Percentiles rank a stretch among this genome's conserved stretches.
phyloP scores from a whole-genome alignment of 2,113 vertebrate genomes.

The Aphelocoma coerulescens region DNA sequence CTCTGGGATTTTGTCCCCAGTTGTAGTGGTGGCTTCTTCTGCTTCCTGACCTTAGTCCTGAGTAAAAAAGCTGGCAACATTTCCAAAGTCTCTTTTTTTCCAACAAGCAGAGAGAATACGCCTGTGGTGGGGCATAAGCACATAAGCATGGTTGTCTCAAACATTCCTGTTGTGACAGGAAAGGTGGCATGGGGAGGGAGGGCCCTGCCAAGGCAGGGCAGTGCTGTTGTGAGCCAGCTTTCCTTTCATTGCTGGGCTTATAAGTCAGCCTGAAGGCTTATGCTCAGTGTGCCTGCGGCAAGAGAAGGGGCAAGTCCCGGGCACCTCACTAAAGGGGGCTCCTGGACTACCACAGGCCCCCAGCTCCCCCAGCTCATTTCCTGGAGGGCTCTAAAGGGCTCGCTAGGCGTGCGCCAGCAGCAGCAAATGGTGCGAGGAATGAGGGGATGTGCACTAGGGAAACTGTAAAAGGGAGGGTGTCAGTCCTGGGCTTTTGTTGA shows the following conservation, averaged over 20 bases:
- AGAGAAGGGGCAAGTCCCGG: background rate
- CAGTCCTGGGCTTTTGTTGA: fast-evolving
- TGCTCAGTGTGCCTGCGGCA: background rate
- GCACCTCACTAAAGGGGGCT: background rate
- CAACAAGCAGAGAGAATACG: background rate
- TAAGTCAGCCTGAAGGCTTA: background rate
- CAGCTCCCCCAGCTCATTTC: background rate
- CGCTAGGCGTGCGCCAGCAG: fast-evolving
- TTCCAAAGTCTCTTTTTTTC: background rate
- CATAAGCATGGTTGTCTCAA: background rate
- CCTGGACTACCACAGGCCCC: background rate
- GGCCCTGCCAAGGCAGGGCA: background rate
- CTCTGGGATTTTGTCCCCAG: background rate
- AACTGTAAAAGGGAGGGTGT: background rate
- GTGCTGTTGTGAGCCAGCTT: background rate
- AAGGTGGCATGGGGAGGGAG: background rate
- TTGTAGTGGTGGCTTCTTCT: background rate
- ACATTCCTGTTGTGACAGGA: background rate
- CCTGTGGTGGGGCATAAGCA: background rate
- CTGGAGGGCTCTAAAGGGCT: background rate
- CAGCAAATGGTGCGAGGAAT: fast-evolving
- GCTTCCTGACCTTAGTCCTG: background rate
- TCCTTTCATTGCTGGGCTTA: background rate
- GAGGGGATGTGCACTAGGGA: background rate
- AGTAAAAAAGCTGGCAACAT: background rate